A percentile compares a stretch with the other conserved stretches of the same genome.
phyloP scores from a whole-genome alignment of 2,113 vertebrate species.

The Turnix velox region DNA sequence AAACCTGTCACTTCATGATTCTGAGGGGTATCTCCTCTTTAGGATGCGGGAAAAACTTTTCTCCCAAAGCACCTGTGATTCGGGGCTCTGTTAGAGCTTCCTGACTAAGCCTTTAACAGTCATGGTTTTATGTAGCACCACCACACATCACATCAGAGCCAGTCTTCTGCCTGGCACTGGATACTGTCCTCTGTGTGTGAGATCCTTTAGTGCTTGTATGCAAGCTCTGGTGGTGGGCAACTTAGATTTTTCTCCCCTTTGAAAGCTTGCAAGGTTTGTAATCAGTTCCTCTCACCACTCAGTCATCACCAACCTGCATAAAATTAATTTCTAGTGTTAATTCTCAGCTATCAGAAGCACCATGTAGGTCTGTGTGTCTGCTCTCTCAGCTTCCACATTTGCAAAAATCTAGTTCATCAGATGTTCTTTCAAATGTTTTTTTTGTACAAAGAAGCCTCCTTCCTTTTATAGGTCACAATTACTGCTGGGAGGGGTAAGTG shows the following conservation, averaged over 20 bases:
- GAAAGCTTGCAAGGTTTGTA: neutral
- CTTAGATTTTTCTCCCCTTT: neutral
- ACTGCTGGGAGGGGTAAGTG: neutral
- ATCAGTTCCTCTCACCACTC: neutral
- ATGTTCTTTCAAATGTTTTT: neutral
- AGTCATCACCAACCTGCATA: neutral
- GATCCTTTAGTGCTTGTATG: neutral
- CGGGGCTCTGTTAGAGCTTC: neutral
- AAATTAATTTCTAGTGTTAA: neutral
- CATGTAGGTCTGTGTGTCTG: neutral
- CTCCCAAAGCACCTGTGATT: neutral
- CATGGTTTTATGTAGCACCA: neutral
- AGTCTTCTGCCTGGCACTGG: neutral
- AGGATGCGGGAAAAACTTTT: neutral
- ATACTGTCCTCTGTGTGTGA: neutral
- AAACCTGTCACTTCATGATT: neutral
- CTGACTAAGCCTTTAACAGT: neutral
- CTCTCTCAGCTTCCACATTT: neutral
- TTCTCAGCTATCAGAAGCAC: neutral
- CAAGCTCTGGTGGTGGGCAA: neutral
- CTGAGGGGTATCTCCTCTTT: neutral
- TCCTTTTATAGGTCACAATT: neutral
- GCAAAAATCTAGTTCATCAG: neutral
- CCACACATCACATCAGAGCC: neutral
- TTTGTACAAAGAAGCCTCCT: neutral